These are phyloP conservation scores for Linnaemya vulpina DNA, from an alignment of 2,888 invertebrate genomes.

Conservation along the genomic window DNA sequence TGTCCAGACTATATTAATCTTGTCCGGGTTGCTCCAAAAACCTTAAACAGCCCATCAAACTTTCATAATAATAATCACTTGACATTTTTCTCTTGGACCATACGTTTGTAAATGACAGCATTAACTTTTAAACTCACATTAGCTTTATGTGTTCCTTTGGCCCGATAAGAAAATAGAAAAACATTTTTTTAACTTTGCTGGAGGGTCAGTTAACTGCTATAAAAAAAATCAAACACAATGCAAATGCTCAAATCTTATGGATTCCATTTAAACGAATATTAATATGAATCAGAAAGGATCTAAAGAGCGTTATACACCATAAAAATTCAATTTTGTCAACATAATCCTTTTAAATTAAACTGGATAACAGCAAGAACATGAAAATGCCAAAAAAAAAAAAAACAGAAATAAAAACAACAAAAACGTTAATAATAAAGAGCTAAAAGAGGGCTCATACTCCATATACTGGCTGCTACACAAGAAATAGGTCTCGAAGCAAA, in stretches of 20 bases:
- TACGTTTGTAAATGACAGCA: slow-evolving; percentile 29
- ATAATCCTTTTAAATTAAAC: slow-evolving; percentile 60
- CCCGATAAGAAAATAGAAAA: background rate
- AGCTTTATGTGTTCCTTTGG: background rate
- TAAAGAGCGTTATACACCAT: slow-evolving; percentile 51
- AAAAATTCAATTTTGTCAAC: slow-evolving; percentile 61
- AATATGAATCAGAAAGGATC: slow-evolving; percentile 42
- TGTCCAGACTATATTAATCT: background rate
- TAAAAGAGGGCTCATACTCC: slow-evolving; percentile 31
- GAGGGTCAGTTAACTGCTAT: slow-evolving; percentile 28
- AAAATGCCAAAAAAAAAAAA: background rate
- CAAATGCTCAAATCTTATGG: slow-evolving; percentile 43
- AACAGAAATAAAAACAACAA: background rate
- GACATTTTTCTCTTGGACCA: slow-evolving; percentile 11
- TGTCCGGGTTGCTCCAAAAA: background rate
- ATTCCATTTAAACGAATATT: slow-evolving; percentile 57
- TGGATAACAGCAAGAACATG: slow-evolving; percentile 36
- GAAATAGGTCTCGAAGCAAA: background rate
- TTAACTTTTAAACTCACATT: slow-evolving; percentile 55
- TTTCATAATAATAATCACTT: slow-evolving; percentile 33
- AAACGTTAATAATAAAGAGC: slow-evolving; percentile 28
- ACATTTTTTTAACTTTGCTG: slow-evolving; percentile 11
- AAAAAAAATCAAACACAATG: slow-evolving; percentile 6
- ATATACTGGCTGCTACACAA: background rate
- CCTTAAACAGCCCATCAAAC: slow-evolving; percentile 26